A percentile compares a stretch with the other conserved stretches of the same genome.
phyloP scores from a whole-genome alignment of 1,140 invertebrate genomes.

The Tetranychus urticae region DNA sequence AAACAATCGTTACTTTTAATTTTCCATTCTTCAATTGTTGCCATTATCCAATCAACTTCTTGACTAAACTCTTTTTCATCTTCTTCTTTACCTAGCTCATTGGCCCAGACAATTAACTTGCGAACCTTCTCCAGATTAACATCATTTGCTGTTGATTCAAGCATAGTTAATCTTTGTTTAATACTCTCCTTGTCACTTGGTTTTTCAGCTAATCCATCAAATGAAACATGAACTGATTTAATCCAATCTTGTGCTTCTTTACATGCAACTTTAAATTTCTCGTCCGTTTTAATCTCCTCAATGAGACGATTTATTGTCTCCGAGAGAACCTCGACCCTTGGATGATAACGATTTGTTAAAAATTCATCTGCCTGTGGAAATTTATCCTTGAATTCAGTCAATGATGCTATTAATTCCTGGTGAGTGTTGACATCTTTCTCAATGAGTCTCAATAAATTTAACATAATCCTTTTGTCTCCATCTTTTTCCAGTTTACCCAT shows the following conservation, averaged over 20 bases:
- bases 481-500: slow-evolving; percentile 29
- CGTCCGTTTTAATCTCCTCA: slow-evolving; percentile 14
- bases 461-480: not conserved
- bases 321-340: not conserved
- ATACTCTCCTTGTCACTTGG: slow-evolving; percentile 20
- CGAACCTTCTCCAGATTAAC: no score
- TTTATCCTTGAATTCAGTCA: not conserved
- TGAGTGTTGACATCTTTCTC: slow-evolving; percentile 12
- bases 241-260: slow-evolving; percentile 5
- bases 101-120: no score
- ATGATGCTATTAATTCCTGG: slow-evolving; percentile 6
- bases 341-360: slow-evolving; percentile 44
- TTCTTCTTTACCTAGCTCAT: not conserved
- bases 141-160: not conserved
- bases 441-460: slow-evolving; percentile 8
- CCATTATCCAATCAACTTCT: not conserved
- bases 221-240: slow-evolving; percentile 34
- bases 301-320: slow-evolving; percentile 13
- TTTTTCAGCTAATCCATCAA: slow-evolving; percentile 44
- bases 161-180: not conserved
- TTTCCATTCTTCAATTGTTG: not conserved
- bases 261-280: not conserved
- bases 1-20: no score
- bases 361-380: slow-evolving; percentile 14
- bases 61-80: not conserved